phyloP scores from a whole-genome alignment of 2,113 vertebrate genomes.

The Anhinga anhinga region DNA sequence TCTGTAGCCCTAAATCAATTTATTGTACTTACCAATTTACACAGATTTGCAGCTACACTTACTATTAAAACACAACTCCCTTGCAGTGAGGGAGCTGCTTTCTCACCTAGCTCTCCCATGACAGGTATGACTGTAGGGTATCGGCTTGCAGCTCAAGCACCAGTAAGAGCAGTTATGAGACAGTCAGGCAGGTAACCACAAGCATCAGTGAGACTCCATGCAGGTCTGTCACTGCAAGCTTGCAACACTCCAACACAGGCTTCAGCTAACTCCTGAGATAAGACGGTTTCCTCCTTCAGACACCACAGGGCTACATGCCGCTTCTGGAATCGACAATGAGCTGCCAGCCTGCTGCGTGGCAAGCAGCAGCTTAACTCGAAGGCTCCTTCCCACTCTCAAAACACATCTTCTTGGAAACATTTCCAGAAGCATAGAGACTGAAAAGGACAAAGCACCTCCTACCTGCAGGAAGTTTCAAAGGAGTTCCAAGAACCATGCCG shows the following conservation, averaged over 20 bases:
- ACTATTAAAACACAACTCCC: not conserved
- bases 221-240: not conserved
- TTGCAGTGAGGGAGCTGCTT: not conserved
- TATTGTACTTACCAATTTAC: not conserved
- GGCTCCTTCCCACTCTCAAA: not conserved
- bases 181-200: not conserved
- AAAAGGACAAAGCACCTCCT: not conserved
- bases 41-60: not conserved
- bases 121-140: not conserved
- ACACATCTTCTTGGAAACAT: not conserved
- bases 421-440: not conserved
- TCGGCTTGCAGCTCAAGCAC: not conserved
- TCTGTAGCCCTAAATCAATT: not conserved
- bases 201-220: fast-evolving
- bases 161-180: fast-evolving
- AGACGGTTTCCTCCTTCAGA: not conserved
- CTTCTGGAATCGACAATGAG: fast-evolving
- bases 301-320: fast-evolving
- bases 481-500: not conserved
- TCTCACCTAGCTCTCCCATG: not conserved
- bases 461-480: not conserved
- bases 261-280: not conserved
- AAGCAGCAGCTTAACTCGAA: not conserved
- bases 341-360: not conserved
- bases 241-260: not conserved